Evolutionary conservation across 2,113 vertebrate genomes (phyloP), one percentile per base, ranked within the genome.

Genomic region (Bagarius yarrelli): DNA sequence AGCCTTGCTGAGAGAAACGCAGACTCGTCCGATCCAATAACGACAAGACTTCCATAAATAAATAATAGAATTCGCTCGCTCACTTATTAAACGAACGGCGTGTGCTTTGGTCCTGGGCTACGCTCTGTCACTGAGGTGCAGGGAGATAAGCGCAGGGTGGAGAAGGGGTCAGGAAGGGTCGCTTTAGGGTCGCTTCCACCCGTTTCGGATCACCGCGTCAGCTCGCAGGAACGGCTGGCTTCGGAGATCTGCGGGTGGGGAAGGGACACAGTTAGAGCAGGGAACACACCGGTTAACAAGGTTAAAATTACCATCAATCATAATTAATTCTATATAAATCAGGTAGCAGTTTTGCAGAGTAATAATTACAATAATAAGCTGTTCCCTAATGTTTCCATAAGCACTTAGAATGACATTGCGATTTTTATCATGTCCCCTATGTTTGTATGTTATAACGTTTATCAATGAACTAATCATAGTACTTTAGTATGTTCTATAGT

Each of bases 211-310:
- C 88, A 94, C 89, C 64, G 94, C 93, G 53, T 94, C 93, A 81
- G 92, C 92, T 90, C 93, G 90, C 89, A 93, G 92, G 92, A 93
- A 95, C 85, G 94, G 94, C 92, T 95, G 94, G 88, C 75, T 89
- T 87, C 93, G 91, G 86, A 96, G 95, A 93, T 94, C 95, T 97
- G 93, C 88, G 88, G 89, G 87, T 86, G 87, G 86, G 89, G 79
- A 86, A 85, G 44, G 87, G 87, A 89, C 82, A 91, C 76, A 87
- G 88, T 86, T 85, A 85, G 87, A 81, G 86, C 78, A 78, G 84
- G 87, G 79, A 80, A 83, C 88, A 88, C 86, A 86, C 79, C 85
- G 73, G 90, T 91, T 91, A 86, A 89, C 59, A 53, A 74, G 86
- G 74, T 47, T 47, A 47, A 47, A 47, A 47, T 47, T 8, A 47